These are phyloP conservation scores for Sebastes diploproa DNA, from an alignment of 2,797 vertebrate species.

Conservation along the genomic window DNA sequence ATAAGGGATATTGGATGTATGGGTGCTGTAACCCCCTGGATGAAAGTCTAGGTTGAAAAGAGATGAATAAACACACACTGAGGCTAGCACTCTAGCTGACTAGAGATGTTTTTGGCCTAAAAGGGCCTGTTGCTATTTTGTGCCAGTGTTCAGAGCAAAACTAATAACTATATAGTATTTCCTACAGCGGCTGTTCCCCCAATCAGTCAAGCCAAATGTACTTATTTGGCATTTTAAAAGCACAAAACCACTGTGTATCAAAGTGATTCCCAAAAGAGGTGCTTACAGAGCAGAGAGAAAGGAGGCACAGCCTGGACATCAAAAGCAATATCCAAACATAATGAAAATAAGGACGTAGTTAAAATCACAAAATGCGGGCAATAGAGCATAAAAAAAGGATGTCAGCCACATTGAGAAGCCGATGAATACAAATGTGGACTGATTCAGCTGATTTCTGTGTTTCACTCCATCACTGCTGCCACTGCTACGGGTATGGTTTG, in stretches of 20 bases:
- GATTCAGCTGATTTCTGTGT: not conserved
- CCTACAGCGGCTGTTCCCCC: not conserved
- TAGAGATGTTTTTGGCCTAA: not conserved
- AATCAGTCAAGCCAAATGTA: not conserved
- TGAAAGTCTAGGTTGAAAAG: not conserved
- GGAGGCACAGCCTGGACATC: not conserved
- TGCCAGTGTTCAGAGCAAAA: not conserved
- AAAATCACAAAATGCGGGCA: slow-evolving; percentile 6
- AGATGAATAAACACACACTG: not conserved
- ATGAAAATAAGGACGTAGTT: not conserved
- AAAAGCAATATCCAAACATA: slow-evolving; percentile 7
- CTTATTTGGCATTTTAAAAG: slow-evolving; percentile 21
- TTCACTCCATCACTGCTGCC: not conserved
- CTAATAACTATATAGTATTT: not conserved
- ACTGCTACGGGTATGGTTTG: too few species aligned
- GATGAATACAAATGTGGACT: slow-evolving; percentile 8
- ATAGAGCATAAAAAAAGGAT: not conserved
- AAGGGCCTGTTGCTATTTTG: not conserved
- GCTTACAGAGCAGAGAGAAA: slow-evolving; percentile 15
- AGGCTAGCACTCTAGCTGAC: not conserved
- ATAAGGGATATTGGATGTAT: slow-evolving; percentile 34
- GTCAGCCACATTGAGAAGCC: not conserved
- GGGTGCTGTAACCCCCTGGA: slow-evolving; percentile 4
- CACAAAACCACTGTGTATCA: not conserved
- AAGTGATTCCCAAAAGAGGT: slow-evolving; percentile 23